Evolutionary conservation across 2,888 invertebrate genomes (phyloP), one percentile per base, ranked within the genome.

Genomic region (Plagodis pulveraria): DNA sequence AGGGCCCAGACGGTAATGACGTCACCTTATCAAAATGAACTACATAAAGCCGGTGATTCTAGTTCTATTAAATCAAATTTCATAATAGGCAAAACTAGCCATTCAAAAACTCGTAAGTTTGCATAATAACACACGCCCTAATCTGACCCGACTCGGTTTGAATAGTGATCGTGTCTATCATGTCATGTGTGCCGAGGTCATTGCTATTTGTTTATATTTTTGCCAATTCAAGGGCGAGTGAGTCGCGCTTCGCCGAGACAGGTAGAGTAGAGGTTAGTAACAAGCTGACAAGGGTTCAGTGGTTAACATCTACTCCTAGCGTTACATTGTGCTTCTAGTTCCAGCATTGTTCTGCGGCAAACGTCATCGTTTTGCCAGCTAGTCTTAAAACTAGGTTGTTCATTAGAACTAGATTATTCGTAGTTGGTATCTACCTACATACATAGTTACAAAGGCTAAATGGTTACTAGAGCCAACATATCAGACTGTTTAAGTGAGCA

Each of bases 131-230:
- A 78, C 78, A 78, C 78, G 86, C 89, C 91, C 90, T 91, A 91
- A 89, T 87, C 83, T 88, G 84, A 89, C 87, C 86, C 82, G 86
- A 73, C 75, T 76, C 78, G 78, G 83, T 86, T 85, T 87, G 81
- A 81, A 77, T 78, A 81, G 77, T 77, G 78, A 76, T 81, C 78
- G 78, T 76, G 78, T 81, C 83, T 87, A 83, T 85, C 83, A 84
- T 82, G 78, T 87, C 85, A 7, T 10, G 10, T 10, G 10, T 87
- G 87, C 84, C 88, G 91, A 89, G 91, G 89, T 89, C 89, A 82
- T 84, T 87, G 81, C 78, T 89, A 87, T 88, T 89, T 89, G 85
- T 86, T 89, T 87, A 84, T 84, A 80, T 89, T 70, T 89, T 86
- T 82, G 79, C 78, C 75, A 83, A 80, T 88, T 89, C 91, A 91